Base-by-base conservation (phyloP, 2,113 vertebrate genomes). In the Esox niger region DNA sequence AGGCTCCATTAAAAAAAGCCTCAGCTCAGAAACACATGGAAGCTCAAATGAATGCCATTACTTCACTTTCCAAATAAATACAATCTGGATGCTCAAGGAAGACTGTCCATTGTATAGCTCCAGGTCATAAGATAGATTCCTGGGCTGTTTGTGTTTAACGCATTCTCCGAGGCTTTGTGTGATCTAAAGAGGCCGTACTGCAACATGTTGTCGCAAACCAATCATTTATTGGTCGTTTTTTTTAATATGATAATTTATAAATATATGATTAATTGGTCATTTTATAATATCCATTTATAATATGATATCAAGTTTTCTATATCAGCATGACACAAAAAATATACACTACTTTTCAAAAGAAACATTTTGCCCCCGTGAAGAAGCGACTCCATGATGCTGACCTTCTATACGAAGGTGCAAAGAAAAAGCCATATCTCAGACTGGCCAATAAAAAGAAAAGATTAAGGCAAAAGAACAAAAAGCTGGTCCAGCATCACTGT, bases 1-100 rank as follows among this genome's bases (percentile, higher is more conserved):
- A 69, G 71, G 57, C 66, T 1, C 30, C 71, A 33, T 72, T 65
- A 62, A 64, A 64, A 64, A 64, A 25, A 11, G 30, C 52, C 27
- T 0, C n/a, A 10, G 32, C 62, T 73, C 75, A 70, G 54, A 72
- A 84, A 77, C 83, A 82, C 76, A 83, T 81, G 68, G 79, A 70
- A 72, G 46, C 64, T 82, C 69, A 82, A 83, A 82, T 84, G 78
- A 86, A 86, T 60, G 65, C 55, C 66, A 74, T 89, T 79, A 79
- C 83, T 73, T 84, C 87, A 86, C 62, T 84, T 71, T 81, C 32
- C 68, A 82, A 79, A 88, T 84, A 82, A 79, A 83, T 73, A 68
- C 63, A 35, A 70, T 63, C 66, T 71, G 62, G 58, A 55, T 72
- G 69, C 67, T 58, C 63, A 56, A 82, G 71, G 79, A 49, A 60